phyloP scores from a whole-genome alignment of 2,797 vertebrate species.

The Agapornis canus region DNA sequence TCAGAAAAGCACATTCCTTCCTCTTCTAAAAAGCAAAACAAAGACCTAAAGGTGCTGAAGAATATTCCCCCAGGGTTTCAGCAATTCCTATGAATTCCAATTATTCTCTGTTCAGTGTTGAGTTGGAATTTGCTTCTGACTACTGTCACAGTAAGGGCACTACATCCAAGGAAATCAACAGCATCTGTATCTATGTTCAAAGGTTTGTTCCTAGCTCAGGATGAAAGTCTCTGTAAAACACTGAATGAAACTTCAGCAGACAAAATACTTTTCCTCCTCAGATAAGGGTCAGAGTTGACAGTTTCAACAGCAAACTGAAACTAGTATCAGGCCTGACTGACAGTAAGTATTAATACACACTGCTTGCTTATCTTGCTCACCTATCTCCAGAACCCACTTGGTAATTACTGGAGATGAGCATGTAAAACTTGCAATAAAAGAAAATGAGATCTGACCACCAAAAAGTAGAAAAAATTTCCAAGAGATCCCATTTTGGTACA shows the following conservation, averaged over 20 bases:
- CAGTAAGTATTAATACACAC: not conserved
- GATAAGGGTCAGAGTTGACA: not conserved
- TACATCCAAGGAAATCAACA: not conserved
- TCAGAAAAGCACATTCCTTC: slow-evolving; percentile 45
- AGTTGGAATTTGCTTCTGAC: not conserved
- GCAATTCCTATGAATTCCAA: not conserved
- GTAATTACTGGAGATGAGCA: not conserved
- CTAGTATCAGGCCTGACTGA: not conserved
- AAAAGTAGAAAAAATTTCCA: not conserved
- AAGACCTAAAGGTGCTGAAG: not conserved
- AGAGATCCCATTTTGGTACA: not conserved
- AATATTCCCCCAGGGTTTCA: not conserved
- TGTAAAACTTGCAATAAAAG: not conserved
- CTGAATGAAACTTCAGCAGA: not conserved
- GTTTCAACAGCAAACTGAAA: not conserved
- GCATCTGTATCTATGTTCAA: not conserved
- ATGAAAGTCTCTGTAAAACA: not conserved
- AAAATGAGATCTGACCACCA: not conserved
- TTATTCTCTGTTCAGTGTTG: not conserved
- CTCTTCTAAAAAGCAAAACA: slow-evolving; percentile 10
- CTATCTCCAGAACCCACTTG: too few species aligned
- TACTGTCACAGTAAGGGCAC: not conserved
- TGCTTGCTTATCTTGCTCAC: not conserved
- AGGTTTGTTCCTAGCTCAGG: not conserved
- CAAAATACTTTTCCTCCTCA: not conserved